Base-by-base conservation (phyloP, 92 coral and sea anemone species). In the Pocillopora grandis region DNA sequence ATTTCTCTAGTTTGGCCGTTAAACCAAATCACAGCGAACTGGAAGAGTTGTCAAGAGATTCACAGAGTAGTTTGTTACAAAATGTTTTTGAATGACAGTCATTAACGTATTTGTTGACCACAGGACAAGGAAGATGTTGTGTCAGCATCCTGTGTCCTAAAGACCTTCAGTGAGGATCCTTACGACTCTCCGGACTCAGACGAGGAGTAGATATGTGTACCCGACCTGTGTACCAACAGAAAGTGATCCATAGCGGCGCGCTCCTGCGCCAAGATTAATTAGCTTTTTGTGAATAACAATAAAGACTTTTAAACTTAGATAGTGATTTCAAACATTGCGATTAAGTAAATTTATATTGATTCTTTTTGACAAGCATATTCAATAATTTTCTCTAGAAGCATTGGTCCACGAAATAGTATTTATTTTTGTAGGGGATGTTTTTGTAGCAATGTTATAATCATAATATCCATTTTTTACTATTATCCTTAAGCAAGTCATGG, bases 91-190 rank as follows among this genome's bases (percentile, higher is more conserved):
- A 42, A 7, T 42, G 52, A 42, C 5, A 42, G 5, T 9, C 15
- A 66, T n/a, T 36, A 66, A 11, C 71, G 27, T 61, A 13, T 61
- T 19, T 27, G 33, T 14, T 79, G 12, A 62, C 83, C 16, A 27
- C 56, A 93, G 97, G 97, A 93, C 83, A 92, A 93, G 71, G 98
- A 95, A 61, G 97, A 95, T 66, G 91, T 92, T 2, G 81, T 93
- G 20, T 66, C 90, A 20, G 97, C 97, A 13, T 95, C 98, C 12
- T 95, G 98, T 86, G 95, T 93, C 65, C 74, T 95, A 79, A 89
- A 97, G 77, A 93, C 98, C 27, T 92, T 93, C 88, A 89, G 82
- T 35, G 95, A 93, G 79, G 98, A 95, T 55, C 90, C 92, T 1
- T 95, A 95, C 72, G 97, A 93, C 14, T 90, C 95, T 66, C 97